These are phyloP conservation scores for Microcaecilia unicolor DNA, from an alignment of 2,797 vertebrate genomes.

Conservation along the genomic window DNA sequence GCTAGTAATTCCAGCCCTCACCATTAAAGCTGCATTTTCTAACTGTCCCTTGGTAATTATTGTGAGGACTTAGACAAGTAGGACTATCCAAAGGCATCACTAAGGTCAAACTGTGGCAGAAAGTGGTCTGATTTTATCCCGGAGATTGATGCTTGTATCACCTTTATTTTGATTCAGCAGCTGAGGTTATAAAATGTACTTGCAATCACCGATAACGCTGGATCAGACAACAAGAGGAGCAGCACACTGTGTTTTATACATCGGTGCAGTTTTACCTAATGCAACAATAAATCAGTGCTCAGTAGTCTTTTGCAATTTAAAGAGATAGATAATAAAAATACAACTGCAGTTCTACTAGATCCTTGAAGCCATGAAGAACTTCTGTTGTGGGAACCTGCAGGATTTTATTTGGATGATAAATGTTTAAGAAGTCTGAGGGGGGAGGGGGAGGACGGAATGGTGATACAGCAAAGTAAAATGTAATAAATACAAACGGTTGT, in stretches of 20 bases:
- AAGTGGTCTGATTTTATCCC: slow-evolving; percentile 62
- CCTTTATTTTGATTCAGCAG: slow-evolving; percentile 53
- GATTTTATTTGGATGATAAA: too few species aligned
- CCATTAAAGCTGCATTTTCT: slow-evolving; percentile 43
- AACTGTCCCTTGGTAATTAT: slow-evolving; percentile 47
- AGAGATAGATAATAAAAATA: slow-evolving; percentile 13
- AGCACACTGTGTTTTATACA: slow-evolving; percentile 44
- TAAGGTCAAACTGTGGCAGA: slow-evolving; percentile 56
- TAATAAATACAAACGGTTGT: too few species aligned
- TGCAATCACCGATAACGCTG: slow-evolving; percentile 46
- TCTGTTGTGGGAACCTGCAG: too few species aligned
- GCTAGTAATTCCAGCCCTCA: slow-evolving; percentile 38
- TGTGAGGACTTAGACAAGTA: slow-evolving; percentile 46
- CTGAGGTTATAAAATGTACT: slow-evolving; percentile 56
- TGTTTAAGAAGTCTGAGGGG: too few species aligned
- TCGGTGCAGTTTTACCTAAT: slow-evolving; percentile 37
- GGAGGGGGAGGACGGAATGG: too few species aligned
- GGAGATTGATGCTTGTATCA: slow-evolving; percentile 64
- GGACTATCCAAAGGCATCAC: slow-evolving; percentile 56
- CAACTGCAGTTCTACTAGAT: background rate
- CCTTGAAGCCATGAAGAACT: slow-evolving; percentile 8
- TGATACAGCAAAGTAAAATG: too few species aligned
- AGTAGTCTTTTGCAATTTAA: slow-evolving; percentile 32
- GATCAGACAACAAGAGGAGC: slow-evolving; percentile 19
- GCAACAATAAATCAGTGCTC: slow-evolving; percentile 44